These are phyloP conservation scores for Spea bombifrons DNA, from an alignment of 2,113 vertebrate genomes.

Conservation along the genomic window DNA sequence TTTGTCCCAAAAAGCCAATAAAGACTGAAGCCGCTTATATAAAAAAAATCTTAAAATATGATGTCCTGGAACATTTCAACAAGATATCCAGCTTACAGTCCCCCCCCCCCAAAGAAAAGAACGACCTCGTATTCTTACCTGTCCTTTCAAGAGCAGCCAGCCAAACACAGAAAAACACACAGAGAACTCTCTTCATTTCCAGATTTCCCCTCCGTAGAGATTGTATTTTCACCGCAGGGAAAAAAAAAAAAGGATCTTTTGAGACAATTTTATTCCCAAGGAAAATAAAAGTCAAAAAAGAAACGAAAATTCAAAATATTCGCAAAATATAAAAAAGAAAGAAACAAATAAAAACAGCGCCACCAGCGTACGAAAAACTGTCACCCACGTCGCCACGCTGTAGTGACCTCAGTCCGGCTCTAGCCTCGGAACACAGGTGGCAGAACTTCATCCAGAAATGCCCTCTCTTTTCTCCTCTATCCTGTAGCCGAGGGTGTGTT, in stretches of 20 bases:
- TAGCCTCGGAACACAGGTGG: constrained; percentile 12
- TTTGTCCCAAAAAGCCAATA: too few relatives aligned
- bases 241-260: constrained; percentile 10
- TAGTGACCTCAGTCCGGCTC: neutral
- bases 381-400: constrained; percentile 7
- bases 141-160: constrained; percentile 76
- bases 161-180: constrained; percentile 80
- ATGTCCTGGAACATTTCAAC: too few relatives aligned
- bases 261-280: constrained; percentile 44
- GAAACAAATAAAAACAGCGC: neutral
- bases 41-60: too few relatives aligned
- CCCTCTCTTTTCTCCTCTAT: constrained; percentile 12
- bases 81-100: too few relatives aligned
- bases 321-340: neutral
- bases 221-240: constrained; percentile 21
- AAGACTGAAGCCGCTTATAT: too few relatives aligned
- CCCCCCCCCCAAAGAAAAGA: neutral
- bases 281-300: constrained; percentile 8
- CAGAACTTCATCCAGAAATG: neutral
- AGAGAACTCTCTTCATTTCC: constrained; percentile 84
- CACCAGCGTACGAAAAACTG: neutral
- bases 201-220: constrained; percentile 52
- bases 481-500: constrained; percentile 49
- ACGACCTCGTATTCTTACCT: constrained; percentile 69
- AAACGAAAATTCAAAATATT: neutral